phyloP scores from a whole-genome alignment of 2,888 invertebrate species.

The Catocala sponsa region DNA sequence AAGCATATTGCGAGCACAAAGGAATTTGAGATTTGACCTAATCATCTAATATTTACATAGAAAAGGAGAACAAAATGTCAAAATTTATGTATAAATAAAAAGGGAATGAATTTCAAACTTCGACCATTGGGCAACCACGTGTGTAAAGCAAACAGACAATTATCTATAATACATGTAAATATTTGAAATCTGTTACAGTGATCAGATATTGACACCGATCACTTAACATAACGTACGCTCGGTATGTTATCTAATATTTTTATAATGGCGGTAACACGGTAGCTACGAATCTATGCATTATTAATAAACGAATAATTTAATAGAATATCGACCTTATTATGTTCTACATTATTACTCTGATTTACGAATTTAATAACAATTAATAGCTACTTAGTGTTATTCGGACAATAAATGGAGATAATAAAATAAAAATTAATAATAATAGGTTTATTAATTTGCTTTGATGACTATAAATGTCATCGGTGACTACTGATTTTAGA shows the following conservation, averaged over 20 bases:
- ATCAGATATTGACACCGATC: neutral
- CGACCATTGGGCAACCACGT: too few relatives aligned
- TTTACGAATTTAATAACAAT: constrained; percentile 55
- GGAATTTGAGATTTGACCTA: too few relatives aligned
- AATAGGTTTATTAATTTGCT: constrained; percentile 33
- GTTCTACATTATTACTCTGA: constrained; percentile 50
- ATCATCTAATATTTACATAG: too few relatives aligned
- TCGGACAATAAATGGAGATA: constrained; percentile 40
- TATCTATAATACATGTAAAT: constrained; percentile 2
- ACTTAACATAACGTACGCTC: constrained; percentile 24
- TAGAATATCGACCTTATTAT: constrained; percentile 61
- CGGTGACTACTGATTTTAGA: constrained; percentile 11
- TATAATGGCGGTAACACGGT: constrained; percentile 63
- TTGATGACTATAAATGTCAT: constrained; percentile 23
- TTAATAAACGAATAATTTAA: constrained; percentile 64
- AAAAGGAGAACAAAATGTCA: too few relatives aligned
- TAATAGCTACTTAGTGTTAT: constrained; percentile 40
- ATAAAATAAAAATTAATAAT: constrained; percentile 38
- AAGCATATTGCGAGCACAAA: too few relatives aligned
- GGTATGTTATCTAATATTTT: constrained; percentile 42
- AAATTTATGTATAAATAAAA: too few relatives aligned
- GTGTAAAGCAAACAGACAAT: too few relatives aligned
- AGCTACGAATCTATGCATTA: constrained; percentile 64
- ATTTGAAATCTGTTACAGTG: neutral
- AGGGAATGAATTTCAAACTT: too few relatives aligned